Conservation (phyloP, 2,888 invertebrate genomes). For the Dendrolimus pini region DNA sequence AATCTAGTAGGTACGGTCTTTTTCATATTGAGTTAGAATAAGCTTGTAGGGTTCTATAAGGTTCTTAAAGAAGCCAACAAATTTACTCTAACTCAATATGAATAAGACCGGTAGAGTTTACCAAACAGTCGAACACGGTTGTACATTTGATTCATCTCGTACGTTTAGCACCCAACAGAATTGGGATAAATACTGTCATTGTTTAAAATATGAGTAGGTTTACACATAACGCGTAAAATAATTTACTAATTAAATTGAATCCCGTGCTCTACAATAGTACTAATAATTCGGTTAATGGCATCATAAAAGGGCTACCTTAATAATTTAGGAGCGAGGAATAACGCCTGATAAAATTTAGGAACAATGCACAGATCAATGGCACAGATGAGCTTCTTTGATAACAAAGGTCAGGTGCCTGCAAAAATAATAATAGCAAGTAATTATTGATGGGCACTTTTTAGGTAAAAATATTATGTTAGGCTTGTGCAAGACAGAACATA, state of each 20-base stretch:
- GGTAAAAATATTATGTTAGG: too few species aligned
- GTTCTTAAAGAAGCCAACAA: too few species aligned
- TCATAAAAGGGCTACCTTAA: neutral
- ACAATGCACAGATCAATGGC: neutral
- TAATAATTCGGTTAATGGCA: conserved; percentile 49
- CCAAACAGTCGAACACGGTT: too few species aligned
- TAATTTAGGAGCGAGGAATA: neutral
- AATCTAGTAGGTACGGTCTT: too few species aligned
- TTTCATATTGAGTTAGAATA: too few species aligned
- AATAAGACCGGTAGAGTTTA: too few species aligned
- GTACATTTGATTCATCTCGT: too few species aligned
- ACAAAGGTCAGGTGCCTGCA: neutral
- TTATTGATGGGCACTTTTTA: too few species aligned
- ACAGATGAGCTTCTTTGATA: neutral
- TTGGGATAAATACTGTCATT: neutral
- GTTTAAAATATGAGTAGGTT: neutral
- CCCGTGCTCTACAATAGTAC: conserved; percentile 39
- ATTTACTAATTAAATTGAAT: conserved; percentile 48
- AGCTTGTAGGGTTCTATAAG: too few species aligned
- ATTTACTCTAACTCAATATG: too few species aligned
- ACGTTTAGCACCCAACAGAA: too few species aligned
- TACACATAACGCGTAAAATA: conserved; percentile 28
- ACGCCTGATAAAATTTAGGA: conserved; percentile 3
- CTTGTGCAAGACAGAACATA: too few species aligned
- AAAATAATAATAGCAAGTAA: neutral